Evolutionary conservation across 1,140 invertebrate species (phyloP).

Genomic region (Listronotus bonariensis): DNA sequence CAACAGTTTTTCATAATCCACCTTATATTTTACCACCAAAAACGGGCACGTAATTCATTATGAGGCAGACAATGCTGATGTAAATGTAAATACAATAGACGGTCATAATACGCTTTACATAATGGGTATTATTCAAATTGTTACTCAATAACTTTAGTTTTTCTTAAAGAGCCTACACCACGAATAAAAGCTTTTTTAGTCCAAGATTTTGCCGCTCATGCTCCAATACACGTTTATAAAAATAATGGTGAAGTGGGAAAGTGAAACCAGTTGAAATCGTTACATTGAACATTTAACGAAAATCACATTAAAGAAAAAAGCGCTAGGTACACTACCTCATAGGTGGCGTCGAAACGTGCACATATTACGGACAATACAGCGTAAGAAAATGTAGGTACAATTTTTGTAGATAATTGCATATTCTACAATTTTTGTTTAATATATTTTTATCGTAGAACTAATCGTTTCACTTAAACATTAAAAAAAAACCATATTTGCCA

Average conservation of each 20-base stretch:
- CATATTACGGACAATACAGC: too few species aligned
- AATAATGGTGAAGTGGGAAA: slow-evolving; percentile 41
- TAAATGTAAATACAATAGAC: slow-evolving; percentile 54
- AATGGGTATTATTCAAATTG: slow-evolving; percentile 54
- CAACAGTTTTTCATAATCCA: slow-evolving; percentile 52
- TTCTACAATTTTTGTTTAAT: too few species aligned
- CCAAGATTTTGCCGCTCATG: slow-evolving; percentile 44
- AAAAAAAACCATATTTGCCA: too few species aligned
- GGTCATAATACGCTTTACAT: slow-evolving; percentile 54
- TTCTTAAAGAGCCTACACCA: slow-evolving; percentile 17
- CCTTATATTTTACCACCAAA: slow-evolving; percentile 50
- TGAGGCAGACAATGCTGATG: slow-evolving; percentile 52
- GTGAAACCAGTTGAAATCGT: not conserved
- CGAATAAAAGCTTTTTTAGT: slow-evolving; percentile 38
- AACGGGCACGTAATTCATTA: slow-evolving; percentile 50
- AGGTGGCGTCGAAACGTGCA: too few species aligned
- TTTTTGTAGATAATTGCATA: too few species aligned
- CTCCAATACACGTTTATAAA: slow-evolving; percentile 45
- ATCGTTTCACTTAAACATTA: too few species aligned
- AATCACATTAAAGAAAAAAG: too few species aligned
- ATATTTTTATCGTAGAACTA: too few species aligned
- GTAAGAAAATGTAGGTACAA: too few species aligned
- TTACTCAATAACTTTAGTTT: slow-evolving; percentile 39
- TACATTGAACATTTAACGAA: too few species aligned
- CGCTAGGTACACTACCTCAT: too few species aligned